phyloP scores from a whole-genome alignment of 2,797 vertebrate genomes.

The Coluber constrictor region DNA sequence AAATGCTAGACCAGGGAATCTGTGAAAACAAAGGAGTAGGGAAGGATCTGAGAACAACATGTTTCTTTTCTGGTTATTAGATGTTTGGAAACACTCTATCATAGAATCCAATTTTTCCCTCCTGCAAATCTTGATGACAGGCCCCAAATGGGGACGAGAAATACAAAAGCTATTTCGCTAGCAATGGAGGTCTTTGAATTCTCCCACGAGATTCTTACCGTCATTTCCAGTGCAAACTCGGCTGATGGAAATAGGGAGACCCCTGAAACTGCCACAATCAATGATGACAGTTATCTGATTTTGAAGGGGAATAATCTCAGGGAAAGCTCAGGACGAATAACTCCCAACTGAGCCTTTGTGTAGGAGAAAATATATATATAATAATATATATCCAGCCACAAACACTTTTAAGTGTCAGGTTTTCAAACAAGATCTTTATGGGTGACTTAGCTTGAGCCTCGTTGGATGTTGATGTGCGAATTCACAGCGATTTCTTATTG shows the following conservation, averaged over 20 bases:
- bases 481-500: background rate
- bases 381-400: background rate
- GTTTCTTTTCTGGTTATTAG: background rate
- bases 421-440: slow-evolving; percentile 16
- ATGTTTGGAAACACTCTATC: background rate
- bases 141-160: background rate
- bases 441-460: background rate
- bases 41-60: background rate
- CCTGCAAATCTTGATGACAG: background rate
- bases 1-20: background rate
- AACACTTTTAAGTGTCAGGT: background rate
- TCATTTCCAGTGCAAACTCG: background rate
- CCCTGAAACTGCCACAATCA: background rate
- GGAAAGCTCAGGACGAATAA: background rate
- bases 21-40: background rate
- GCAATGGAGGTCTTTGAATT: background rate
- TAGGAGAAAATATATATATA: too few species aligned
- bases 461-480: background rate
- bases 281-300: background rate
- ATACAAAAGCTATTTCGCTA: background rate
- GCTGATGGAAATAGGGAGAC: background rate
- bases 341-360: background rate
- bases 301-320: background rate
- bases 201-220: background rate
- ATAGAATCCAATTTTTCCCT: background rate